These are phyloP conservation scores for Rutilus rutilus DNA, from an alignment of 2,113 vertebrate species.

Conservation along the genomic window DNA sequence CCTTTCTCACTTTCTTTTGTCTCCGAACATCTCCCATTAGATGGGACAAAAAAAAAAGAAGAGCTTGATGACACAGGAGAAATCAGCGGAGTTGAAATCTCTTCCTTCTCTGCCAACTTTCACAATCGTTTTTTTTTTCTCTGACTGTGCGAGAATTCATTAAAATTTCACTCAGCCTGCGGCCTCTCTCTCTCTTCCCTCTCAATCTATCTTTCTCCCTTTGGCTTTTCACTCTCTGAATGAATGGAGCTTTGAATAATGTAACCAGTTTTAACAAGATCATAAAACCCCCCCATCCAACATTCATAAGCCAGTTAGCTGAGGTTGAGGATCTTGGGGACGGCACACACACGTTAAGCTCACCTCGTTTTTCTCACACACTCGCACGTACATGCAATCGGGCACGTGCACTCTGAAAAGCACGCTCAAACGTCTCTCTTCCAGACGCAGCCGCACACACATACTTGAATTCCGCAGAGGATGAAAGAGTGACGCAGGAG, in stretches of 20 bases:
- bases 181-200: constrained; percentile 61
- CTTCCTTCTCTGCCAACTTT: constrained; percentile 65
- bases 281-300: constrained; percentile 77
- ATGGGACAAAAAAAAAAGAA: constrained; percentile 5
- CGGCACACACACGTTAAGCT: constrained; percentile 23
- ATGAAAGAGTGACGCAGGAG: constrained; percentile 44
- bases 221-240: constrained; percentile 65
- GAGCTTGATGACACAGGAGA: constrained; percentile 42
- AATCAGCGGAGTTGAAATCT: constrained; percentile 36
- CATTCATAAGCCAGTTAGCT: constrained; percentile 78
- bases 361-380: constrained; percentile 23
- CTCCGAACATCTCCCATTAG: constrained; percentile 19
- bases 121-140: constrained; percentile 58
- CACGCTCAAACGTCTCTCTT: not conserved
- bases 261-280: constrained; percentile 80
- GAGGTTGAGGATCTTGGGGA: constrained; percentile 63
- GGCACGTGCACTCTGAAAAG: not conserved
- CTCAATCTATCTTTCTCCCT: constrained; percentile 62
- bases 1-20: not conserved
- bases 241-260: constrained; percentile 79
- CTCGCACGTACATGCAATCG: not conserved
- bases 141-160: constrained; percentile 66
- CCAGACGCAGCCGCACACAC: constrained; percentile 28
- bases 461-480: constrained; percentile 35
- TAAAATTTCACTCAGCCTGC: constrained; percentile 73